Evolutionary conservation across 2,113 vertebrate species (phyloP).

Genomic region (Corythaeola cristata): DNA sequence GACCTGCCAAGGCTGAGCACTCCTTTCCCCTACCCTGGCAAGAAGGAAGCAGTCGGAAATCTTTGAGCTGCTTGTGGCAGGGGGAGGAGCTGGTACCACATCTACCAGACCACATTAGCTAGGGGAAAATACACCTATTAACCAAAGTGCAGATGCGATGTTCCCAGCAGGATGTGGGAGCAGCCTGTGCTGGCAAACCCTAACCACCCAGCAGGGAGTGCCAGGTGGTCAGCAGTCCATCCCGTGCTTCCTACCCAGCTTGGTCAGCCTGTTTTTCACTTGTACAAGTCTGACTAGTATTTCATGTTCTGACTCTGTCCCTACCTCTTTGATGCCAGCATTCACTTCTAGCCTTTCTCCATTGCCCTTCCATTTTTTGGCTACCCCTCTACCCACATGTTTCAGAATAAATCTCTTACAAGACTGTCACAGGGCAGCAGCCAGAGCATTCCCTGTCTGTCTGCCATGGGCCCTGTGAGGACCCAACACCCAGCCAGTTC

Average conservation of each 20-base stretch:
- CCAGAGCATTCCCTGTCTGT: not conserved
- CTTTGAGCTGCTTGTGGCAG: not conserved
- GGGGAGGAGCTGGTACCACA: not conserved
- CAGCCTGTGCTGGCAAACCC: not conserved
- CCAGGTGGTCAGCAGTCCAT: conserved; percentile 30
- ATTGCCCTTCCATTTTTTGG: not conserved
- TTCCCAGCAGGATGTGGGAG: conserved; percentile 47
- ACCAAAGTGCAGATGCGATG: not conserved
- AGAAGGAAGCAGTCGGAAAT: not conserved
- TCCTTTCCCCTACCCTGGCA: not conserved
- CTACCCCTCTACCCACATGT: rapidly evolving
- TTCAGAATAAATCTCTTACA: not conserved
- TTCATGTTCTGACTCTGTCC: not conserved
- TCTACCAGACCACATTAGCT: not conserved
- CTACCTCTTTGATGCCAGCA: not conserved
- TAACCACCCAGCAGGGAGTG: not conserved
- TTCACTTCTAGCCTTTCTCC: not conserved
- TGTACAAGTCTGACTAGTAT: conserved; percentile 14
- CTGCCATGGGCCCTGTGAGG: not conserved
- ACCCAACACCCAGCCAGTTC: not conserved
- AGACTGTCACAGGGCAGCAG: not conserved
- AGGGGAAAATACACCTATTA: not conserved
- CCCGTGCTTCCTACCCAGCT: not conserved
- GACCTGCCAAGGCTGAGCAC: not conserved
- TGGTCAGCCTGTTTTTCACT: not conserved